phyloP scores from a whole-genome alignment of 2,797 vertebrate species.

The Pantherophis vulpinus region DNA sequence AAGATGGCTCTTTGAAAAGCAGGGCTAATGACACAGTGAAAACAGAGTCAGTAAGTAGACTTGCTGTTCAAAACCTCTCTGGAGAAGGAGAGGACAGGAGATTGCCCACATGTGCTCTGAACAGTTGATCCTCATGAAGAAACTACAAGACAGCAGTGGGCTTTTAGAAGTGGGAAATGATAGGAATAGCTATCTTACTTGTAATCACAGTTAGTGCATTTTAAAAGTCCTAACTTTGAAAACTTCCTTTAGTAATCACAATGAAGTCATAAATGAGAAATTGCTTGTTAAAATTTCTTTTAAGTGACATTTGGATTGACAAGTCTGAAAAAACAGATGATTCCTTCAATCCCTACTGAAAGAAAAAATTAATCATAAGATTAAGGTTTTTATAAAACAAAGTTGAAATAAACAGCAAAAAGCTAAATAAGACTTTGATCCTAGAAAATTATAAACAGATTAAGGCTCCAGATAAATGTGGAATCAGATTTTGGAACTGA shows the following conservation, averaged over 20 bases:
- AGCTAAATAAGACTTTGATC: not conserved
- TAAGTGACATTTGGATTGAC: not conserved
- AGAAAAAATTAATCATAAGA: not conserved
- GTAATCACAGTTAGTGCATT: not conserved
- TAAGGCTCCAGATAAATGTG: not conserved
- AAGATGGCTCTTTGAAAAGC: not conserved
- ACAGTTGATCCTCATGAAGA: not conserved
- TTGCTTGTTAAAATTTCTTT: not conserved
- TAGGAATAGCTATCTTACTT: not conserved
- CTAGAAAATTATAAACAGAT: not conserved
- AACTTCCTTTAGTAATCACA: not conserved
- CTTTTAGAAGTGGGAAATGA: not conserved
- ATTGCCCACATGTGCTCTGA: not conserved
- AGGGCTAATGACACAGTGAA: not conserved
- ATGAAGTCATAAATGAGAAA: not conserved
- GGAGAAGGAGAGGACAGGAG: not conserved
- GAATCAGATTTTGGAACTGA: not conserved
- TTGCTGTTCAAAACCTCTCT: not conserved
- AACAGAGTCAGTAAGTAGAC: not conserved
- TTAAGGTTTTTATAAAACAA: not conserved
- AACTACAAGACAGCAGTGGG: not conserved
- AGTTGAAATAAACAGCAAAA: not conserved
- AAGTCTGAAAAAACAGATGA: not conserved
- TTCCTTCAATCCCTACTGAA: not conserved
- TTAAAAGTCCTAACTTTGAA: not conserved